Evolutionary conservation across 2,113 vertebrate species (phyloP).

Genomic region (Cervus canadensis): DNA sequence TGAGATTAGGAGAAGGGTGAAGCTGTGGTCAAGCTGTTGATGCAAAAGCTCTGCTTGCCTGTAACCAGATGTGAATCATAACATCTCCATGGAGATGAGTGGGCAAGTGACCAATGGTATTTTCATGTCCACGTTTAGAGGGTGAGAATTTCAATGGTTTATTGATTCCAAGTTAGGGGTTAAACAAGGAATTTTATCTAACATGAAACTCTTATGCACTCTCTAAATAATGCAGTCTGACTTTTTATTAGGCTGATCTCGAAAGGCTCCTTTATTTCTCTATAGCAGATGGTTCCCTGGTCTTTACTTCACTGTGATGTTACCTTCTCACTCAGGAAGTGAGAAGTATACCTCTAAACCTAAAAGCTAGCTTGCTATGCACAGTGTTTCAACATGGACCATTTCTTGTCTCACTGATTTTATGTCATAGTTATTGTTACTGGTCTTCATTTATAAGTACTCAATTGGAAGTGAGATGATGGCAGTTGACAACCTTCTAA

Average conservation of each 20-base stretch:
- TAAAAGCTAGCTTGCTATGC: not conserved
- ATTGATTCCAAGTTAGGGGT: constrained; percentile 40
- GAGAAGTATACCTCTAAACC: not conserved
- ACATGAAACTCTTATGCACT: not conserved
- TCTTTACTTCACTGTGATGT: not conserved
- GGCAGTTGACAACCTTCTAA: not conserved
- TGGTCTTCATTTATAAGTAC: not conserved
- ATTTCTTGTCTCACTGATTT: not conserved
- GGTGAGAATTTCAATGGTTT: constrained; percentile 1
- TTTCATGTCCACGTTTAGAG: constrained; percentile 28
- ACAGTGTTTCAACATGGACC: not conserved
- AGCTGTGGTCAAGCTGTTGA: constrained; percentile 14
- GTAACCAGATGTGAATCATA: constrained; percentile 59
- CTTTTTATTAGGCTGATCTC: not conserved
- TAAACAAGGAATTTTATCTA: constrained; percentile 35
- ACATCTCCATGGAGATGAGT: constrained; percentile 43
- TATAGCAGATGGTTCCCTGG: not conserved
- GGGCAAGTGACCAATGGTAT: constrained; percentile 13
- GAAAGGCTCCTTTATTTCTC: not conserved
- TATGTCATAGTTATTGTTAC: not conserved
- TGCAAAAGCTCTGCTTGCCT: constrained; percentile 26
- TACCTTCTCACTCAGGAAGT: not conserved
- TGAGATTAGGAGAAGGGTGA: constrained; percentile 53
- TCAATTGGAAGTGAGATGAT: not conserved
- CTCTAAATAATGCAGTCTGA: not conserved